These are phyloP conservation scores for Noctuana brunneofusca DNA, from an alignment of 2,888 invertebrate species.

Conservation along the genomic window DNA sequence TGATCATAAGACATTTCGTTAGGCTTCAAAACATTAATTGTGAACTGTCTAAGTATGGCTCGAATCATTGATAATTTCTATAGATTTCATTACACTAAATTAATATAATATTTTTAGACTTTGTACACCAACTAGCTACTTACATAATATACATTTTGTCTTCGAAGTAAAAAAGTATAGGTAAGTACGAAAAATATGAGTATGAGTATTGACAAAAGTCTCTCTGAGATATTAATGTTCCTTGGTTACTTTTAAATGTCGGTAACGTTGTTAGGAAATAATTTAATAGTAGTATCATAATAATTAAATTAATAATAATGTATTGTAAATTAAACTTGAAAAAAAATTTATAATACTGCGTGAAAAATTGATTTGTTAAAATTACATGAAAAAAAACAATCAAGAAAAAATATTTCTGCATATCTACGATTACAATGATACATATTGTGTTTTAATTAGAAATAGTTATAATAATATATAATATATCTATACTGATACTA, in stretches of 20 bases:
- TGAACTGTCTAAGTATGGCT: constrained; percentile 62
- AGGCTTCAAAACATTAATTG: constrained; percentile 66
- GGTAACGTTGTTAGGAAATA: constrained; percentile 1
- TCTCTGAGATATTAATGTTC: not conserved
- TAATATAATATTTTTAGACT: constrained; percentile 32
- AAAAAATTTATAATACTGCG: not conserved
- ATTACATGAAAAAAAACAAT: not conserved
- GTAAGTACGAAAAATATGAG: constrained; percentile 43
- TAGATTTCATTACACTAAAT: constrained; percentile 34
- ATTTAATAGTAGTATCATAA: not conserved
- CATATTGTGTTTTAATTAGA: not conserved
- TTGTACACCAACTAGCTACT: constrained; percentile 37
- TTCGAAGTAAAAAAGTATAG: constrained; percentile 27
- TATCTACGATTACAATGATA: not conserved
- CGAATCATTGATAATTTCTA: constrained; percentile 64
- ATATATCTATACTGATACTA: not conserved
- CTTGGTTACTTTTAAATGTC: not conserved
- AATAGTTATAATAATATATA: not conserved
- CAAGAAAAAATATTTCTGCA: no score
- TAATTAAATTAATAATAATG: constrained; percentile 6
- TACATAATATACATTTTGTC: constrained; percentile 30
- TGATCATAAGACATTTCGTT: constrained; percentile 78
- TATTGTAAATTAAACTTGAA: no score
- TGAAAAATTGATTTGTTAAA: no score
- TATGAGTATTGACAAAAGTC: constrained; percentile 20